A percentile compares a stretch with the other conserved stretches of the same genome.
These are phyloP conservation scores for Drosophila borborema DNA, from an alignment of 2,888 invertebrate species.

Conservation along the genomic window DNA sequence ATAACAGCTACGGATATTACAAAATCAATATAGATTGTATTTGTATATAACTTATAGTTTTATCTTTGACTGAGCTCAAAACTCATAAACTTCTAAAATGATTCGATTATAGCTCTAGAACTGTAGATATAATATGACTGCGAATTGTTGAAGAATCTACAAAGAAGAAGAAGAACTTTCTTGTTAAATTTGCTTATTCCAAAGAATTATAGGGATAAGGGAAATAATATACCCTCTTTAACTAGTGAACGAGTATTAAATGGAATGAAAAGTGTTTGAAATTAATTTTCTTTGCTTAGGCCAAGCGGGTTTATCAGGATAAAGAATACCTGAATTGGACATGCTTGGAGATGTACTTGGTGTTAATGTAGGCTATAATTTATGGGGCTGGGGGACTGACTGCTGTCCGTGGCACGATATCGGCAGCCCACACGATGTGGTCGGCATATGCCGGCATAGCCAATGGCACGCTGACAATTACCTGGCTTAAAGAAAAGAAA, in stretches of 20 bases:
- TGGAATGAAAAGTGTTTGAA: constrained; percentile 2
- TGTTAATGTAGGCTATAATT: constrained; percentile 32
- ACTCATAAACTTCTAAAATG: background rate
- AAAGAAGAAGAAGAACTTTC: too few species aligned
- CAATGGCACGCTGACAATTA: constrained; percentile 60
- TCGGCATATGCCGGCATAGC: constrained; percentile 6
- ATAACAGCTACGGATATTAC: background rate
- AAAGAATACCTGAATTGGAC: background rate
- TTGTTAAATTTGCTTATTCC: too few species aligned
- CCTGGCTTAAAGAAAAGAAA: constrained; percentile 14
- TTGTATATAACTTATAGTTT: background rate
- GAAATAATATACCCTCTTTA: background rate
- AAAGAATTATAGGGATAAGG: too few species aligned
- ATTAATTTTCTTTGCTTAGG: constrained; percentile 23
- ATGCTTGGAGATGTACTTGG: constrained; percentile 11
- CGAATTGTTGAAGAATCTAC: too few species aligned
- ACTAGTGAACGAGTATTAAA: background rate
- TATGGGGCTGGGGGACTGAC: constrained; percentile 16
- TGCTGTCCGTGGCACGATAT: constrained; percentile 43
- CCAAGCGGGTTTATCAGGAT: constrained; percentile 7
- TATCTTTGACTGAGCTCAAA: background rate
- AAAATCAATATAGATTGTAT: background rate
- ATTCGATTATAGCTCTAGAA: background rate
- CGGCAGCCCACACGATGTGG: constrained; percentile 49
- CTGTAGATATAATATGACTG: background rate